Evolutionary conservation across 2,888 invertebrate genomes (phyloP).

Genomic region (Terebella lapidaria): DNA sequence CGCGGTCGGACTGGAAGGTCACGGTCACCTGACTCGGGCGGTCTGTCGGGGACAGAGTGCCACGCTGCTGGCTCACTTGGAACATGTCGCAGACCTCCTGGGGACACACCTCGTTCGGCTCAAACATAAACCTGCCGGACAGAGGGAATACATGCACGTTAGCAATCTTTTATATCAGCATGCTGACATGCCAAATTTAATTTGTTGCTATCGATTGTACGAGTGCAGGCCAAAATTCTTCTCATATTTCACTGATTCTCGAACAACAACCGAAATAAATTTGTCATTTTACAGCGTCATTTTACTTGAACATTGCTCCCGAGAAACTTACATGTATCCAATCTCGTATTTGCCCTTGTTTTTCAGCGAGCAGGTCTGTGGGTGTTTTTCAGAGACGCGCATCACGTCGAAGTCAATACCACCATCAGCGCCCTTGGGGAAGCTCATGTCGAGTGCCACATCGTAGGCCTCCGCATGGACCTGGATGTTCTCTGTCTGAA

Average conservation of each 20-base stretch:
- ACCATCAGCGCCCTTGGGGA: slow-evolving; percentile 55
- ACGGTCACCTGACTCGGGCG: slow-evolving; percentile 44
- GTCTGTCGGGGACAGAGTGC: slow-evolving; percentile 44
- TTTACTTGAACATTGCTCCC: no score
- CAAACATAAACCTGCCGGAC: slow-evolving; percentile 49
- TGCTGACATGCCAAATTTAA: no score
- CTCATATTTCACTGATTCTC: no score
- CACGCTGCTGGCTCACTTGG: slow-evolving; percentile 42
- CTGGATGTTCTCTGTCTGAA: slow-evolving; percentile 46
- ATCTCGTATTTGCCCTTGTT: slow-evolving; percentile 56
- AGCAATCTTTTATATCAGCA: no score
- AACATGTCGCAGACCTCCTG: slow-evolving; percentile 44
- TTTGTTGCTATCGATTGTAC: no score
- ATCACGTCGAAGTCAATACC: slow-evolving; percentile 54
- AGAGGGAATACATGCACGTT: no score
- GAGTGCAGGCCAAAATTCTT: no score
- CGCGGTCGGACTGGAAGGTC: slow-evolving; percentile 45
- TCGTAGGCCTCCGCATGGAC: slow-evolving; percentile 54
- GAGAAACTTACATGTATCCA: slow-evolving; percentile 43
- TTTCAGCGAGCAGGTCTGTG: slow-evolving; percentile 49
- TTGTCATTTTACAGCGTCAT: no score
- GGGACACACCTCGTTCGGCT: slow-evolving; percentile 36
- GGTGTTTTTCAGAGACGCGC: slow-evolving; percentile 49
- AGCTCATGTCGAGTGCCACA: slow-evolving; percentile 53
- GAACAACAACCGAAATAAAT: no score